Conservation (phyloP, 2,113 vertebrate species). For the Heterotis niloticus region DNA sequence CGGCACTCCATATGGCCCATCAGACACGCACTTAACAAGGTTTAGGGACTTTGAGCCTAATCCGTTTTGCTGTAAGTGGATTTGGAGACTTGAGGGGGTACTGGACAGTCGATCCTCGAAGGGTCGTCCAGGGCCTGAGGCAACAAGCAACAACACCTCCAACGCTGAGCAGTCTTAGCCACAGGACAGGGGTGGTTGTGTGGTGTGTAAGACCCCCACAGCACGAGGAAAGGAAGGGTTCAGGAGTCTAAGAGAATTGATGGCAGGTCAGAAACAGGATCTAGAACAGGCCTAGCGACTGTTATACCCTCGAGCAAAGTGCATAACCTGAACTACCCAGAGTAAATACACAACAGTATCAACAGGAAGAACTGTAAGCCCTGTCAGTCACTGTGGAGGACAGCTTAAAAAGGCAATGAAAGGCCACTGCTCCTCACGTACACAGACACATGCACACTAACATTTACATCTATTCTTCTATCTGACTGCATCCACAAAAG, state of each 20-base stretch:
- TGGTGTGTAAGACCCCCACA: background rate
- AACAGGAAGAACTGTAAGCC: too few species aligned
- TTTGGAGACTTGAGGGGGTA: slow-evolving; percentile 26
- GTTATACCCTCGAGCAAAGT: background rate
- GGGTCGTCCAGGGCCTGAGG: background rate
- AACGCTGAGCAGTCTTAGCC: background rate
- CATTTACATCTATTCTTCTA: too few species aligned
- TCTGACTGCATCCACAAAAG: too few species aligned
- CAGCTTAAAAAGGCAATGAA: too few species aligned
- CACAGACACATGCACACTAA: too few species aligned
- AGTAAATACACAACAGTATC: too few species aligned
- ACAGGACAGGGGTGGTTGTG: slow-evolving; percentile 9
- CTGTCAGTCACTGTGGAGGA: too few species aligned
- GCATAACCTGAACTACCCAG: too few species aligned
- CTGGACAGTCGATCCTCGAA: background rate
- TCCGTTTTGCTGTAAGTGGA: slow-evolving; percentile 38
- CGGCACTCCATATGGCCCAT: too few species aligned
- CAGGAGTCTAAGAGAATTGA: slow-evolving; percentile 7
- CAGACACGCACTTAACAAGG: slow-evolving; percentile 29
- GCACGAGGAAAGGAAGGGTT: slow-evolving; percentile 7
- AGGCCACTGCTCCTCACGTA: too few species aligned
- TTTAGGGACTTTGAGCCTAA: slow-evolving; percentile 34
- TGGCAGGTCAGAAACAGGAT: background rate
- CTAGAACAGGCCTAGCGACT: background rate
- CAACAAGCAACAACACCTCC: slow-evolving; percentile 13